Conservation (phyloP, 2,797 vertebrate genomes). For the Enteromius anoplus region DNA sequence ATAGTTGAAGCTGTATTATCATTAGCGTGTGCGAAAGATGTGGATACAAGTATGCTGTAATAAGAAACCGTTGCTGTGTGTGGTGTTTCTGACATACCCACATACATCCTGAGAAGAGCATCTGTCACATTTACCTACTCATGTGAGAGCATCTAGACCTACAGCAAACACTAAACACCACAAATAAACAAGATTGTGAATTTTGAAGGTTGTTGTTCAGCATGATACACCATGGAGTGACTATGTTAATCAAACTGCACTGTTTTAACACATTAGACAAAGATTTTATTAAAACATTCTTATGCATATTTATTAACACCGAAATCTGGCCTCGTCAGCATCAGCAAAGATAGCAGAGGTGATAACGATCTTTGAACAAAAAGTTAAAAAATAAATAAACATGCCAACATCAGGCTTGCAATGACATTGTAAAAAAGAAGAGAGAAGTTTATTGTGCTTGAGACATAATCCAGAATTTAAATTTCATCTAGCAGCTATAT, state of each 20-base stretch:
- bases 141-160: background rate
- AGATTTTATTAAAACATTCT: background rate
- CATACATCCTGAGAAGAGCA: constrained; percentile 5
- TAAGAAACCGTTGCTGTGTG: background rate
- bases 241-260: background rate
- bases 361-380: too few relatives aligned
- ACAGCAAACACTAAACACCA: background rate
- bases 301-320: too few relatives aligned
- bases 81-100: background rate
- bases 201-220: background rate
- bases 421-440: too few relatives aligned
- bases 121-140: background rate
- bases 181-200: background rate
- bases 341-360: too few relatives aligned
- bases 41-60: background rate
- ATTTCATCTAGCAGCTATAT: too few relatives aligned
- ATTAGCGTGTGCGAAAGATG: background rate
- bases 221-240: background rate
- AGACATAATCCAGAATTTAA: too few relatives aligned
- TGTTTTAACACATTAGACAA: background rate
- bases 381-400: too few relatives aligned
- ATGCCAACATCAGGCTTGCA: too few relatives aligned
- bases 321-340: too few relatives aligned
- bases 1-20: background rate
- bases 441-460: too few relatives aligned